Percentiles rank a stretch among this genome's conserved stretches.
phyloP scores from a whole-genome alignment of 2,888 invertebrate species.

The Drosophila cognata region DNA sequence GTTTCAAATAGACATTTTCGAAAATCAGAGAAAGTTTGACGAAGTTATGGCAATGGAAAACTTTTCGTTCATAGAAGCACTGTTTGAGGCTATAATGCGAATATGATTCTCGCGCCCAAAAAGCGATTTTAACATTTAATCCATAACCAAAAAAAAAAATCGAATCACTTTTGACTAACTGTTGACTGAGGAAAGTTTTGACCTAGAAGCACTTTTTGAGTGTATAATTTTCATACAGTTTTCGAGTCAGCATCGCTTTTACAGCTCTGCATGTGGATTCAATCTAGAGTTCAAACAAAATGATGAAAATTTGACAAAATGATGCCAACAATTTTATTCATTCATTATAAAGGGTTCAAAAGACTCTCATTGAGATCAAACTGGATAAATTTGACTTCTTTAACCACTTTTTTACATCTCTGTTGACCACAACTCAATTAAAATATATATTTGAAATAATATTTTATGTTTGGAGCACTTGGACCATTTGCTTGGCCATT shows the following conservation, averaged over 20 bases:
- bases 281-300: background rate
- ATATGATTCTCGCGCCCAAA: background rate
- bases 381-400: background rate
- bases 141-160: background rate
- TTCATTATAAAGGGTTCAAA: fast-evolving
- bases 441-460: background rate
- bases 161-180: background rate
- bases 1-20: background rate
- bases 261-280: background rate
- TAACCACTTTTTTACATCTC: background rate
- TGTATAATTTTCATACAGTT: background rate
- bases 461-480: constrained; percentile 2
- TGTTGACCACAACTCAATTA: background rate
- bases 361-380: background rate
- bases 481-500: constrained; percentile 6
- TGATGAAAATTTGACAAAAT: background rate
- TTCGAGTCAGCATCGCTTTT: background rate
- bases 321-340: background rate
- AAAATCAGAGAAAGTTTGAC: background rate
- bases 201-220: background rate
- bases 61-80: background rate
- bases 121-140: background rate
- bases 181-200: background rate
- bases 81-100: background rate
- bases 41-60: background rate